Evolutionary conservation across 2,888 invertebrate genomes (phyloP).

Genomic region (Lepidochrysops patricia): DNA sequence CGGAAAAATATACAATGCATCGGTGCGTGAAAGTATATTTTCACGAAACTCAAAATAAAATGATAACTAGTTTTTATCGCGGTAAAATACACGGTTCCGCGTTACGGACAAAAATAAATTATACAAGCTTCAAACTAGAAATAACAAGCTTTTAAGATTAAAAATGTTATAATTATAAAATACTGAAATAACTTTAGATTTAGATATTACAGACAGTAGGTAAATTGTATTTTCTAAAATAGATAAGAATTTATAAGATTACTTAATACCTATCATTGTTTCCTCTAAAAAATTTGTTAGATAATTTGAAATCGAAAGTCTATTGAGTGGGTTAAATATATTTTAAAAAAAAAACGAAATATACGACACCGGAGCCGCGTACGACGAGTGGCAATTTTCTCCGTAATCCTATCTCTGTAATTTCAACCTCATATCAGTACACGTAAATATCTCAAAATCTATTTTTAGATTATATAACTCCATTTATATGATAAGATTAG

Average conservation of each 20-base stretch:
- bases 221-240: not conserved
- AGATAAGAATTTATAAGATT: not conserved
- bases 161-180: too few relatives aligned
- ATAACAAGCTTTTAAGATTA: too few relatives aligned
- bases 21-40: too few relatives aligned
- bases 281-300: not conserved
- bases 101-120: too few relatives aligned
- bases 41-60: too few relatives aligned
- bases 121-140: too few relatives aligned
- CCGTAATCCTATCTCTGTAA: not conserved
- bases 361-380: not conserved
- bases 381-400: not conserved
- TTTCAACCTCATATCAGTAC: not conserved
- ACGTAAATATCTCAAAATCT: not conserved
- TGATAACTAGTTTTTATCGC: too few relatives aligned
- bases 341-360: not conserved
- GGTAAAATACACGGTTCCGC: too few relatives aligned
- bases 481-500: too few relatives aligned
- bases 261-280: not conserved
- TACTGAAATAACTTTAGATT: not conserved
- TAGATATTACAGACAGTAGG: not conserved
- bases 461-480: constrained; percentile 2
- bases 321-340: not conserved
- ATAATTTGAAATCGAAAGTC: not conserved
- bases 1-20: too few relatives aligned